phyloP scores from a whole-genome alignment of 2,113 vertebrate genomes.

The Chaetops frenatus region DNA sequence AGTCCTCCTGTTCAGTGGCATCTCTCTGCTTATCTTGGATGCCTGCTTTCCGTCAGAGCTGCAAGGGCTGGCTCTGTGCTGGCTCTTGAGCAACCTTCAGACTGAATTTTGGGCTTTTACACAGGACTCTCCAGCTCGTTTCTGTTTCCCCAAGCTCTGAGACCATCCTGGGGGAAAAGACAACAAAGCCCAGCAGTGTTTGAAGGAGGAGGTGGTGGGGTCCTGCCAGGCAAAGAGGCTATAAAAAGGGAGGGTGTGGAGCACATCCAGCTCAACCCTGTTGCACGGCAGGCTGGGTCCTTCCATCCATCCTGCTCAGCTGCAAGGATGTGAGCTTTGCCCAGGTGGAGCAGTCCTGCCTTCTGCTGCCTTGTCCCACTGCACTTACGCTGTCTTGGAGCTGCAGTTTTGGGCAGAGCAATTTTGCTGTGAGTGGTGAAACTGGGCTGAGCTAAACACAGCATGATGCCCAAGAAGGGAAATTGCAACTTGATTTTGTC shows the following conservation, averaged over 20 bases:
- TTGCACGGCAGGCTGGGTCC: accelerated
- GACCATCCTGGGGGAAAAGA: not conserved
- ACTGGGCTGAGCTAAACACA: not conserved
- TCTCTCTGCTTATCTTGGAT: not conserved
- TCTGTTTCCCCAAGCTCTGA: accelerated
- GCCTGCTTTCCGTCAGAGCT: not conserved
- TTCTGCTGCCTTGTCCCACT: not conserved
- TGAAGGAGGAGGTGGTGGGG: not conserved
- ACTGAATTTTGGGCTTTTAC: not conserved
- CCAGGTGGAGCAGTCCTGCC: not conserved
- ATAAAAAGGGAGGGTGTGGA: not conserved
- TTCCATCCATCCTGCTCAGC: not conserved
- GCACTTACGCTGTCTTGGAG: not conserved
- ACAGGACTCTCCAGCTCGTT: accelerated
- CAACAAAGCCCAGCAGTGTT: not conserved
- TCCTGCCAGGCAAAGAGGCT: not conserved
- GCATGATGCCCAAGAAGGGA: accelerated
- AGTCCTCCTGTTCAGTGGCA: not conserved
- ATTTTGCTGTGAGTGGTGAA: not conserved
- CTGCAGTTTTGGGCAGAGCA: not conserved
- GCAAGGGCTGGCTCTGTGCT: not conserved
- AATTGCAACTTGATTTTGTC: not conserved
- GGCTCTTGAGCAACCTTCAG: not conserved
- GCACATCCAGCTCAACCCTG: not conserved
- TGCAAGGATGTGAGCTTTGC: not conserved